Base-by-base conservation (phyloP, 1,140 invertebrate species). In the Euura lappo region DNA sequence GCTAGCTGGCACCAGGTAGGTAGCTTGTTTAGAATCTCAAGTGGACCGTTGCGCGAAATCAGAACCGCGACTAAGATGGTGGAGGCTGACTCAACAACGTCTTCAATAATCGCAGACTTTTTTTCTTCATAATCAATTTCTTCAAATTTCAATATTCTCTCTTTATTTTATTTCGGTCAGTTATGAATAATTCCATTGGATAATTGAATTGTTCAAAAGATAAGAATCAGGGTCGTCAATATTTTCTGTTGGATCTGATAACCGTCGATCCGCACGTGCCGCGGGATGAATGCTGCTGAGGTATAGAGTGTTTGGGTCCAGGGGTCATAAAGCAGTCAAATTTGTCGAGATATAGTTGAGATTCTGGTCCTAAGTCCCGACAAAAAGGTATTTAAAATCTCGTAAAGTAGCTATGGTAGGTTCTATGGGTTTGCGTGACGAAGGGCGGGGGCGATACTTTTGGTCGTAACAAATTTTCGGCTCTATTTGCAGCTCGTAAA, bases 91-190 rank as follows among this genome's bases (percentile, higher is more conserved):
- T 28, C 28, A 28, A 28, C 28, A 28, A 28, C 28, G 28, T 28
- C 28, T 28, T 28, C 28, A 28, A 28, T 28, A 28, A 28, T 28
- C 28, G 1, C 1, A 28, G 28, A 28, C 28, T 0, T 72, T 44
- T 69, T 71, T 44, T 71, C 44, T 76, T 79, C 72, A 72, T 79
- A 75, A 79, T 80, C 76, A 28, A 80, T 81, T 78, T 76, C 72
- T 78, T 70, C 28, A 28, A 28, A 28, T 28, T 28, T 28, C 28
- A 28, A 28, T 28, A 28, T 28, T 73, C 75, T 79, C 6, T 66
- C 68, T 70, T 70, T 10, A 10, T 70, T 65, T n/a, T 28, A 72
- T n/a, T 72, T 60, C 60, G n/a, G 47, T 69, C 11, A 10, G 11
- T 67, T 72, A 67, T 72, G 71, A 65, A 72, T 72, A 72, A 67